A percentile compares a stretch with the other conserved stretches of the same genome.
Conservation (phyloP, 2,113 vertebrate genomes). For the Sceloporus undulatus region DNA sequence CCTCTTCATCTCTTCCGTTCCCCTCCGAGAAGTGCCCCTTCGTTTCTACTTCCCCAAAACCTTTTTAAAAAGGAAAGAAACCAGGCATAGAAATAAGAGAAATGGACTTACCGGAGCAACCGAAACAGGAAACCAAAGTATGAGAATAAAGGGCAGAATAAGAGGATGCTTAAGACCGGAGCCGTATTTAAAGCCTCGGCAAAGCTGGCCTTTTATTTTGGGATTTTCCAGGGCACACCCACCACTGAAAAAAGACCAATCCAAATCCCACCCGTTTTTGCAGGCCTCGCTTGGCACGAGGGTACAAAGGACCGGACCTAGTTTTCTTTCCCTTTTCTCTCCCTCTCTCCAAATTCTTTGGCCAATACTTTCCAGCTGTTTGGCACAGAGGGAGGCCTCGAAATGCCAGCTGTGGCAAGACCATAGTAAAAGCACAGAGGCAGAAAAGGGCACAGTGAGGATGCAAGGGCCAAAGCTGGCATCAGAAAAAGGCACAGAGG, state of each 20-base stretch:
- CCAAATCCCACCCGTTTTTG: accelerated
- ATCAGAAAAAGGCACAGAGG: not conserved
- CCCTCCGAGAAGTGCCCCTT: too few relatives aligned
- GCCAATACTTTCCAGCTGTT: conserved; percentile 12
- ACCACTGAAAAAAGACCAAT: not conserved
- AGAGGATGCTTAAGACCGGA: accelerated
- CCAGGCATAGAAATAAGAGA: too few relatives aligned
- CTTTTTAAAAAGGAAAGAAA: too few relatives aligned
- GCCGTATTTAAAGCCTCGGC: not conserved
- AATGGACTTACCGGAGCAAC: conserved; percentile 36
- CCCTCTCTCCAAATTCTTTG: too few relatives aligned
- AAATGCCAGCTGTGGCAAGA: not conserved
- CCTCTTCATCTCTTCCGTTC: too few relatives aligned
- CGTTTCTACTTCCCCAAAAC: too few relatives aligned
- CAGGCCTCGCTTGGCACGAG: conserved; percentile 13
- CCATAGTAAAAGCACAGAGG: too few relatives aligned
- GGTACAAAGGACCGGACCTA: too few relatives aligned
- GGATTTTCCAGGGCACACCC: not conserved
- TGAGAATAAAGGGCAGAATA: not conserved
- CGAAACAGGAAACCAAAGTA: accelerated
- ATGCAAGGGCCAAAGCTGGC: not conserved
- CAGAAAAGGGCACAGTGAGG: not conserved
- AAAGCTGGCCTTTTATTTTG: conserved; percentile 19
- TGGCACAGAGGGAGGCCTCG: not conserved
- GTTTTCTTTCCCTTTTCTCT: not conserved